phyloP scores from a whole-genome alignment of 2,888 invertebrate species.

The Orthosia gracilis region DNA sequence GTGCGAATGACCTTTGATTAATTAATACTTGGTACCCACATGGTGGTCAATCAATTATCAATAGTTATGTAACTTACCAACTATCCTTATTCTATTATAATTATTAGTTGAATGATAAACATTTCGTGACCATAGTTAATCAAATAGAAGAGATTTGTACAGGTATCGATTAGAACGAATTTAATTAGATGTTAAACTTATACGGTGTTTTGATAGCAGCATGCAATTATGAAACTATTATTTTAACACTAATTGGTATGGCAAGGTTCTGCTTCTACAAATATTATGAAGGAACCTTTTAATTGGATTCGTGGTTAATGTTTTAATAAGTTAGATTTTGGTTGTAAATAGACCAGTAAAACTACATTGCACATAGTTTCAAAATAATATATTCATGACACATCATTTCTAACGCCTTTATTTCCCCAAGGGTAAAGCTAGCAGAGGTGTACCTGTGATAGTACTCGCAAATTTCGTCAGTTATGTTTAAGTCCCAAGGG shows the following conservation, averaged over 20 bases:
- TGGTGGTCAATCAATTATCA: constrained; percentile 24
- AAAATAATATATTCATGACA: too few relatives aligned
- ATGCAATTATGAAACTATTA: constrained; percentile 41
- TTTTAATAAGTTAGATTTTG: neutral
- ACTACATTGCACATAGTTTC: neutral
- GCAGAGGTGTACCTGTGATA: too few relatives aligned
- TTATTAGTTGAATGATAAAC: constrained; percentile 48
- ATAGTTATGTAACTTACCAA: constrained; percentile 37
- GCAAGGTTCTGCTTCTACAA: constrained; percentile 35
- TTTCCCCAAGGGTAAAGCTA: too few relatives aligned
- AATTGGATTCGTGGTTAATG: constrained; percentile 31
- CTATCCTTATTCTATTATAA: constrained; percentile 45
- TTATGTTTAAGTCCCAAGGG: too few relatives aligned
- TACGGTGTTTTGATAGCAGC: constrained; percentile 16
- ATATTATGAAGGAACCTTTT: constrained; percentile 37
- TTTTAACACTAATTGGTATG: constrained; percentile 51
- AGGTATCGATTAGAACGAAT: constrained; percentile 40
- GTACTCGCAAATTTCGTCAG: too few relatives aligned
- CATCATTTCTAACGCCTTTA: too few relatives aligned
- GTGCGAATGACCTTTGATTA: neutral
- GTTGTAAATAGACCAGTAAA: neutral
- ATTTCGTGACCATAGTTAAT: constrained; percentile 65
- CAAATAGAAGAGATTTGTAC: constrained; percentile 38
- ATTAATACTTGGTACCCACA: constrained; percentile 1
- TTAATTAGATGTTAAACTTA: constrained; percentile 32